Base-by-base conservation (phyloP, 2,113 vertebrate species). In the Edolisoma coerulescens region DNA sequence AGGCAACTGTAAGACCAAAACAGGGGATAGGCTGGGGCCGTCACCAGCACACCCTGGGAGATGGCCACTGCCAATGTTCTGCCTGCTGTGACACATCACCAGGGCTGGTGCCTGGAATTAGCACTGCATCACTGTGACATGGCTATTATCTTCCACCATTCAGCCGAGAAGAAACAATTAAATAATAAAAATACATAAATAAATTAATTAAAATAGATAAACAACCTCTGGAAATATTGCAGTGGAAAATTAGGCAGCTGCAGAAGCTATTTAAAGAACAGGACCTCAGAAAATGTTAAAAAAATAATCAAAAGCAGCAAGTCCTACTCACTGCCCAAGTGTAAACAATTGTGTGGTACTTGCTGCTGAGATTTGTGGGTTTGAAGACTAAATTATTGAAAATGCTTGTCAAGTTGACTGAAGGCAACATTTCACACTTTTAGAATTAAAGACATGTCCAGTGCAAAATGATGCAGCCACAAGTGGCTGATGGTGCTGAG, bases 21-120 rank as follows among this genome's bases (percentile, higher is more conserved):
- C 1, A 2, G 7, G 11, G 1, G 17, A 7, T 7, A 33, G 16
- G 11, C 4, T 79, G 20, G 73, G 47, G 18, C 5, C 2, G 3
- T 42, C 35, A 74, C 42, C 47, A 57, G 13, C 4, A 17, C 27
- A 53, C 7, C 7, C 44, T 33, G 24, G 49, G 65, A 33, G 16
- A 50, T 1, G 9, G 13, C 11, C 75, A 57, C 13, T 53, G 81
- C 28, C 30, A 41, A 1, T 19, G 33, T n/a, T 59, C 69, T 73
- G 14, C 9, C 65, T 88, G 54, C 49, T 81, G n/a, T 81, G 57
- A 84, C 69, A 84, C 21, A 54, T 50, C 32, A 24, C 18, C 44
- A 68, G 39, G 28, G 26, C 56, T 86, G 54, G 44, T 26, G 59
- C 53, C 53, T 73, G 54, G 35, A 54, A 35, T 42, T 37, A 74